Conservation (phyloP, 2,113 vertebrate genomes). For the Struthio camelus region DNA sequence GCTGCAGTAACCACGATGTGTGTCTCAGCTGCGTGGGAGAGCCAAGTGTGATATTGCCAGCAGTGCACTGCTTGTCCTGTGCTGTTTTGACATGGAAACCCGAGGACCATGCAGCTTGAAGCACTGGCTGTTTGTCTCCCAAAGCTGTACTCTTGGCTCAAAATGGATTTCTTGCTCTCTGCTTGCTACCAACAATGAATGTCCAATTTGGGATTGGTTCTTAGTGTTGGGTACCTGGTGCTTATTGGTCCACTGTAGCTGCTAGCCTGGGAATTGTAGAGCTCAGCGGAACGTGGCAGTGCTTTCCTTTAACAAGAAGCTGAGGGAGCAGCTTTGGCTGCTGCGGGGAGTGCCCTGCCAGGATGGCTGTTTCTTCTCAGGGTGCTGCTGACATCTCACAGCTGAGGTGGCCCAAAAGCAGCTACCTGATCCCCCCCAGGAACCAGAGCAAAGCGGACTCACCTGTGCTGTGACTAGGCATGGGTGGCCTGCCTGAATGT, state of each 20-base stretch:
- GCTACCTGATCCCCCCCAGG: rapidly evolving
- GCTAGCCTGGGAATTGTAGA: background rate
- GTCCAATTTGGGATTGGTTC: rapidly evolving
- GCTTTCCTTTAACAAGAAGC: rapidly evolving
- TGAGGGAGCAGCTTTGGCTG: background rate
- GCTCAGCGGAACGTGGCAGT: rapidly evolving
- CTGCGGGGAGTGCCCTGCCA: too few species aligned
- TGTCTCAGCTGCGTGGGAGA: background rate
- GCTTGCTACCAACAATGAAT: background rate
- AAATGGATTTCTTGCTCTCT: background rate
- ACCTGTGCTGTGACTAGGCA: rapidly evolving
- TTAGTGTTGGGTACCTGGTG: background rate
- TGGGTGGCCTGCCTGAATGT: background rate
- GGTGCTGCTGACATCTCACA: background rate
- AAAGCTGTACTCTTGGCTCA: background rate
- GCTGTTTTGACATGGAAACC: background rate
- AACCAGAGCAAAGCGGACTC: rapidly evolving
- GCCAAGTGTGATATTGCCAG: background rate
- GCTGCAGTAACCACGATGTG: background rate
- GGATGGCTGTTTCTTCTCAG: background rate
- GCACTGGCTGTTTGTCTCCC: background rate
- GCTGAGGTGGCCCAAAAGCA: rapidly evolving
- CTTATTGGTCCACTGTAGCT: rapidly evolving
- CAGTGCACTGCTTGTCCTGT: rapidly evolving
- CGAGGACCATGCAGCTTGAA: background rate